Base-by-base conservation (phyloP, 2,888 invertebrate species). In the Cristatella mucedo region DNA sequence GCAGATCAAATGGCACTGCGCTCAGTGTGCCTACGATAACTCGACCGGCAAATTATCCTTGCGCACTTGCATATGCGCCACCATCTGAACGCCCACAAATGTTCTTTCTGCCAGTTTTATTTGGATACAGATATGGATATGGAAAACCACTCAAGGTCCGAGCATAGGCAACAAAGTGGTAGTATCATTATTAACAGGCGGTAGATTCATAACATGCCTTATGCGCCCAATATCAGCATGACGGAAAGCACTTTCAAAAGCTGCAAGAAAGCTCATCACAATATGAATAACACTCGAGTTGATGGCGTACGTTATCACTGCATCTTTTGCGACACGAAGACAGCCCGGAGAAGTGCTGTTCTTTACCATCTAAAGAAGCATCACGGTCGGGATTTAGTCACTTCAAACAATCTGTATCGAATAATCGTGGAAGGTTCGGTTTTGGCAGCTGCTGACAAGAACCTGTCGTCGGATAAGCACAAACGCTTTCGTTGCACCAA, bases 111-210 rank as follows among this genome's bases (percentile, higher is more conserved):
- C 65, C 82, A 83, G 66, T 86, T 86, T 64, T 81, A 82, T 9
- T 83, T 85, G 24, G 83, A 85, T 59, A 85, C 85, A 62, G 82
- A 84, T 62, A 85, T 85, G 63, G 84, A 83, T 61, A 69, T 86
- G 58, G 85, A 85, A 13, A 83, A 84, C 45, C 85, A 85, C 66
- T 82, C 84, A 67, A 80, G 83, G 74, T 22, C 36, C 26, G 26
- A 36, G 26, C 36, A n/a, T n/a, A n/a, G n/a, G n/a, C n/a, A n/a
- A n/a, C n/a, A n/a, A n/a, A n/a, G n/a, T n/a, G n/a, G n/a, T n/a
- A n/a, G n/a, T n/a, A n/a, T n/a, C n/a, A n/a, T n/a, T n/a, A n/a
- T n/a, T n/a, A n/a, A n/a, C n/a, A n/a, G n/a, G n/a, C n/a, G n/a
- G n/a, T n/a, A n/a, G n/a, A n/a, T n/a, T n/a, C n/a, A n/a, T n/a